Evolutionary conservation across 2,113 vertebrate species (phyloP).

Genomic region (Sinosuthora webbiana): DNA sequence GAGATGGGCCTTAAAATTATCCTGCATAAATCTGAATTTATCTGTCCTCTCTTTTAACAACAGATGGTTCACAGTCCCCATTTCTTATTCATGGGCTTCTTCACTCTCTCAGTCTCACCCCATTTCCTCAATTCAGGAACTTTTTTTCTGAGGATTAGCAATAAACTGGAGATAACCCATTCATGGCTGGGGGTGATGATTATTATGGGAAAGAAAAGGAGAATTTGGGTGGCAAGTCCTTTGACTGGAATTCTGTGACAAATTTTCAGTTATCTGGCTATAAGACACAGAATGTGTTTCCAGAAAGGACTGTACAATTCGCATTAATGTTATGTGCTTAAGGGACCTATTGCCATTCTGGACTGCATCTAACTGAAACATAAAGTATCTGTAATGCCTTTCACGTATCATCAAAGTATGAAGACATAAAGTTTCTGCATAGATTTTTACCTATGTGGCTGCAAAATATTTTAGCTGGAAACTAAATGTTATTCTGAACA

Average conservation of each 20-base stretch:
- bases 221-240: not conserved
- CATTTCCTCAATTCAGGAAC: not conserved
- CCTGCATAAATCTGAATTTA: not conserved
- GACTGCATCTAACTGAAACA: conserved; percentile 24
- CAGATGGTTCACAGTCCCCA: not conserved
- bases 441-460: not conserved
- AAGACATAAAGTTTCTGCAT: conserved; percentile 33
- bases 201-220: not conserved
- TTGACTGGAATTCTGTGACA: not conserved
- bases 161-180: not conserved
- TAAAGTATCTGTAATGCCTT: conserved; percentile 31
- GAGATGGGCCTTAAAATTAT: not conserved
- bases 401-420: not conserved
- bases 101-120: not conserved
- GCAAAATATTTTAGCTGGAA: conserved; percentile 44
- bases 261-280: not conserved
- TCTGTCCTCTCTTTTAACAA: not conserved
- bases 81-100: not conserved
- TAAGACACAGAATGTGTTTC: not conserved
- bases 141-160: not conserved
- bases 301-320: conserved; percentile 29
- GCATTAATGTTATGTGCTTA: conserved; percentile 50
- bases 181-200: not conserved
- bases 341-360: conserved; percentile 42
- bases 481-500: conserved; percentile 60